Evolutionary conservation across 2,888 invertebrate genomes (phyloP), one percentile per base, ranked within the genome.

Genomic region (Microplitis manilae): DNA sequence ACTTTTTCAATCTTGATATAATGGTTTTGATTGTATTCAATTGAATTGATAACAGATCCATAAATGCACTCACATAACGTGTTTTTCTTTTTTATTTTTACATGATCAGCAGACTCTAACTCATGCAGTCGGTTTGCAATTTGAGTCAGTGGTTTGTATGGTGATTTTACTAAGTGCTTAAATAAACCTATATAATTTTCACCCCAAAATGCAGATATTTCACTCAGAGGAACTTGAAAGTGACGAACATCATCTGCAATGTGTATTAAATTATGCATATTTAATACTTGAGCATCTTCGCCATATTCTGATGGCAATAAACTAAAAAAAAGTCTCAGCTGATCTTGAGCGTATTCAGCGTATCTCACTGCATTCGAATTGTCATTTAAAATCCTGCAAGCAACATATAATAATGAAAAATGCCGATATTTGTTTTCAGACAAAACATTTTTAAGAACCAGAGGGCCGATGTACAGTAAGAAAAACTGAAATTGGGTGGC

Each of bases 401-500:
- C 80, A 13, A 79, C 75, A 65, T 79, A 78, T 20, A 80, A 77
- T 13, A 77, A 77, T 41, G 72, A 78, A 70, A 83, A 80, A 65
- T 84, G 83, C 13, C 59, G 67, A 62, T 81, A 81, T 30, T 76
- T 30, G 5, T 76, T 76, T 20, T 30, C 13, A 9, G 76, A 67
- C 17, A 82, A 50, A 59, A 79, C 59, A 73, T 76, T 17, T 79
- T 74, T 72, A 2, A 80, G 75, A 0, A 81, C 68, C 67, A 81
- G 61, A 2, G 75, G 60, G 8, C 77, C 79, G 61, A 71, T 38
- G 15, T 84, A 82, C n/a, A 77, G 72, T 13, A 83, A 71, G 68
- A 84, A 73, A 73, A 84, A 82, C 17, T 81, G 70, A 38, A 75
- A 83, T 69, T 83, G 83, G 1, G 83, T 83, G 9, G 83, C 82